Percentiles rank a stretch among this genome's conserved stretches.
phyloP scores from a whole-genome alignment of 2,113 vertebrate genomes.

The Heteronetta atricapilla region DNA sequence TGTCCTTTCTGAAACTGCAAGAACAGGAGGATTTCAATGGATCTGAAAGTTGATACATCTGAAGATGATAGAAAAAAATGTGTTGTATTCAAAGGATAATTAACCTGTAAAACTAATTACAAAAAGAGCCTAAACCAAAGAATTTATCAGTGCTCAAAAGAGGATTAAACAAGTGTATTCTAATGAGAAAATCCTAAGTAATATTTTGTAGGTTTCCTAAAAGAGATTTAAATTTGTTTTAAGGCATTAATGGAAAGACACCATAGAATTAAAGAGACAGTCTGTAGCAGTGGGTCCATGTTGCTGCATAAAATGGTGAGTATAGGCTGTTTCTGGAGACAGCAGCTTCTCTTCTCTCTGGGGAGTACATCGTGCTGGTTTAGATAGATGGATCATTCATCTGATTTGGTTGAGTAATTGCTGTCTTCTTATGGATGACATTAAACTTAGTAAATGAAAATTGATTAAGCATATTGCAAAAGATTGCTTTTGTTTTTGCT shows the following conservation, averaged over 20 bases:
- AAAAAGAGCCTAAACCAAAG: conserved; percentile 26
- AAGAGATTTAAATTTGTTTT: conserved; percentile 11
- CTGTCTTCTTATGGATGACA: not conserved
- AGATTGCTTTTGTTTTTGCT: not conserved
- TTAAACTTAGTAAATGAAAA: not conserved
- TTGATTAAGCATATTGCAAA: not conserved
- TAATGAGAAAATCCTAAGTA: conserved; percentile 41
- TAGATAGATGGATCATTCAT: not conserved
- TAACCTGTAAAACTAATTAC: conserved; percentile 55
- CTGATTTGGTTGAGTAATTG: not conserved
- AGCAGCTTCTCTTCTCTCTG: not conserved
- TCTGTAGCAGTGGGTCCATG: not conserved
- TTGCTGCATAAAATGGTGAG: not conserved
- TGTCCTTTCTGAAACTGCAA: not conserved
- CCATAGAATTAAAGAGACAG: not conserved
- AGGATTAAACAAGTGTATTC: conserved; percentile 21
- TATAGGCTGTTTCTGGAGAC: not conserved
- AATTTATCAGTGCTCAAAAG: conserved; percentile 39
- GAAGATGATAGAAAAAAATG: not conserved
- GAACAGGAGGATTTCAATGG: not conserved
- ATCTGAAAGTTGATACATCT: conserved; percentile 34
- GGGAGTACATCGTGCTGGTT: not conserved
- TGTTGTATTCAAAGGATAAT: conserved; percentile 43
- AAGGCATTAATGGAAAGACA: not conserved
- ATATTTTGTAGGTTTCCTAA: conserved; percentile 9